These are phyloP conservation scores for Gymnobelideus leadbeateri DNA, from an alignment of 2,113 vertebrate genomes.

Conservation along the genomic window DNA sequence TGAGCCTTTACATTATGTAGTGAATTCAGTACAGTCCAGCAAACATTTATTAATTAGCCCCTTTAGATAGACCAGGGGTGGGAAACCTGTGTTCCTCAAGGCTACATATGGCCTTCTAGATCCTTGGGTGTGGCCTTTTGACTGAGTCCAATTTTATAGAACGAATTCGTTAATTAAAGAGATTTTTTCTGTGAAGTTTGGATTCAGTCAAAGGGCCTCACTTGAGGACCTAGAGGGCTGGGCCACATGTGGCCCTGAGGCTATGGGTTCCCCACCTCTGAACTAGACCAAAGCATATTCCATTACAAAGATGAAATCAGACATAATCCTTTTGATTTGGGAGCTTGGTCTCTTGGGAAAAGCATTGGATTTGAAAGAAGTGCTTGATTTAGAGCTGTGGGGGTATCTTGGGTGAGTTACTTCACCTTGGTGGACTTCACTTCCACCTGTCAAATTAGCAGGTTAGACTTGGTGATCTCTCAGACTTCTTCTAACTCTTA, in stretches of 20 bases:
- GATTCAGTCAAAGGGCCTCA: no score
- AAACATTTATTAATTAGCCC: not conserved
- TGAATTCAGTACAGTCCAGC: not conserved
- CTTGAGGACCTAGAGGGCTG: no score
- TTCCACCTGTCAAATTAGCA: not conserved
- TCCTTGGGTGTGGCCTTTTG: no score
- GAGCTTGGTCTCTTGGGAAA: not conserved
- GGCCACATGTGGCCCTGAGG: no score
- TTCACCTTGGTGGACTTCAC: not conserved
- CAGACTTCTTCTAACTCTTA: not conserved
- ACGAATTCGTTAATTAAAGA: no score
- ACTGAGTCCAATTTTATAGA: no score
- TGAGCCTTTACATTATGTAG: not conserved
- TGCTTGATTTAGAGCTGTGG: not conserved
- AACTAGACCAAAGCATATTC: not conserved
- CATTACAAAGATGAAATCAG: not conserved
- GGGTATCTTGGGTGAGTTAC: no score
- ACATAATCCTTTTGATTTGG: not conserved
- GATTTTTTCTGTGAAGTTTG: no score
- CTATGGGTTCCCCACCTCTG: no score
- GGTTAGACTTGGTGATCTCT: not conserved
- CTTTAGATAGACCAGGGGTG: not conserved
- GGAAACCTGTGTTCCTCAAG: no score
- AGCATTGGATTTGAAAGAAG: not conserved
- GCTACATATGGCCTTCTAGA: no score